These are phyloP conservation scores for Epizoanthus ramosus DNA, from an alignment of 92 coral and sea anemone genomes.

Conservation along the genomic window DNA sequence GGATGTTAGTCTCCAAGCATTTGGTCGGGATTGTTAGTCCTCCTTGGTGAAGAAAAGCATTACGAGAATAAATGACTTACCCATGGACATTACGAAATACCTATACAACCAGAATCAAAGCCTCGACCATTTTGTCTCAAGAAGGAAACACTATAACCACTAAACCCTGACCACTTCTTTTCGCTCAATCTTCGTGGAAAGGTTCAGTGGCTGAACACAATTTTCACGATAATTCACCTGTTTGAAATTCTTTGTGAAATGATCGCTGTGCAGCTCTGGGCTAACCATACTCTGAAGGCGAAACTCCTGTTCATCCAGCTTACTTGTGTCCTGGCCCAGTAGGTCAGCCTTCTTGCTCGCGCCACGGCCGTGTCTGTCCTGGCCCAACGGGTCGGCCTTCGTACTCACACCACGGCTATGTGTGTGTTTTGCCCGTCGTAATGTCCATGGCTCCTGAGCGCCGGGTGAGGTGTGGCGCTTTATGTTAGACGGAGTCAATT, in stretches of 20 bases:
- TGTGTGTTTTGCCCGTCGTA: conserved; percentile 2
- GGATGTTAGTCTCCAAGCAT: too few relatives aligned
- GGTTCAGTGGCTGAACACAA: too few relatives aligned
- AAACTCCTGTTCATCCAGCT: conserved; percentile 75
- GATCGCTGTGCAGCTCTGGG: conserved; percentile 70
- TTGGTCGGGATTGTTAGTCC: too few relatives aligned
- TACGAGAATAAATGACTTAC: too few relatives aligned
- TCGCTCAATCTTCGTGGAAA: too few relatives aligned
- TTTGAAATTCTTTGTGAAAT: conserved; percentile 7
- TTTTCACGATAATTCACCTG: neutral
- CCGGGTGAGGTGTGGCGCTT: neutral
- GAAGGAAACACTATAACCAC: too few relatives aligned
- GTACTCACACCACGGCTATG: conserved; percentile 46
- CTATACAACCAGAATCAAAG: too few relatives aligned
- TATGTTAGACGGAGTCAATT: neutral
- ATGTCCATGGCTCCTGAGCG: neutral
- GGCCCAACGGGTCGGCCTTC: neutral
- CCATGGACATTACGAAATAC: too few relatives aligned
- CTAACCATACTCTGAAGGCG: conserved; percentile 78
- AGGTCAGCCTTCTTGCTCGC: conserved; percentile 74
- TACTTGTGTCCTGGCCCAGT: conserved; percentile 78
- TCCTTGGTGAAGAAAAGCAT: too few relatives aligned
- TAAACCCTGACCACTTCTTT: too few relatives aligned
- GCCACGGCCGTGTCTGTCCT: neutral
- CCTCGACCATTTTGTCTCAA: too few relatives aligned